Percentiles rank a stretch among this genome's conserved stretches.
Evolutionary conservation across 2,113 vertebrate species (phyloP).

Genomic region (Nestor notabilis): DNA sequence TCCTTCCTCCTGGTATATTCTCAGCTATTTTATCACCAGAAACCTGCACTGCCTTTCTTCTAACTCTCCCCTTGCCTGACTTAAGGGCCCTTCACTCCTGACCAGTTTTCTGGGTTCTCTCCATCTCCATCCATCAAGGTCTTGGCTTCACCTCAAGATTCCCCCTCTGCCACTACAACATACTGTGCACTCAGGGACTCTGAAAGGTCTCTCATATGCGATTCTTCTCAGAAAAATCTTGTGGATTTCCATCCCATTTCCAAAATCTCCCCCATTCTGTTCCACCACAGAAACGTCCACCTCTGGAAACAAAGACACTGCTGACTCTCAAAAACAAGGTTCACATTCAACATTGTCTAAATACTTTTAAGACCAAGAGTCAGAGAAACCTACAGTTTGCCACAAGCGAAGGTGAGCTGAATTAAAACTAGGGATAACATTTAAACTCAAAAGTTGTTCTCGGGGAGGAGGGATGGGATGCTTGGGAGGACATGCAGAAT

Average conservation of each 20-base stretch:
- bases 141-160: background rate
- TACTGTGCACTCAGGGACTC: background rate
- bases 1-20: background rate
- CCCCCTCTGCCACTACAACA: background rate
- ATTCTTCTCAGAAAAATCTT: background rate
- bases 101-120: background rate
- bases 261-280: background rate
- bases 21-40: background rate
- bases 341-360: background rate
- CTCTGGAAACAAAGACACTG: background rate
- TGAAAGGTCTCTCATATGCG: background rate
- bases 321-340: background rate
- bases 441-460: background rate
- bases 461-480: accelerated
- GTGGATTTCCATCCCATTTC: background rate
- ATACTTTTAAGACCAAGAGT: background rate
- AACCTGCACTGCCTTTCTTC: background rate
- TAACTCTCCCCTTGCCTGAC: background rate
- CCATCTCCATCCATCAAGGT: background rate
- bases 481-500: background rate
- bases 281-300: background rate
- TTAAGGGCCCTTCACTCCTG: background rate
- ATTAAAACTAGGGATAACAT: background rate
- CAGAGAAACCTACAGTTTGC: background rate
- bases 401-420: background rate